Conservation (phyloP, 2,113 vertebrate genomes). For the Podiceps cristatus region DNA sequence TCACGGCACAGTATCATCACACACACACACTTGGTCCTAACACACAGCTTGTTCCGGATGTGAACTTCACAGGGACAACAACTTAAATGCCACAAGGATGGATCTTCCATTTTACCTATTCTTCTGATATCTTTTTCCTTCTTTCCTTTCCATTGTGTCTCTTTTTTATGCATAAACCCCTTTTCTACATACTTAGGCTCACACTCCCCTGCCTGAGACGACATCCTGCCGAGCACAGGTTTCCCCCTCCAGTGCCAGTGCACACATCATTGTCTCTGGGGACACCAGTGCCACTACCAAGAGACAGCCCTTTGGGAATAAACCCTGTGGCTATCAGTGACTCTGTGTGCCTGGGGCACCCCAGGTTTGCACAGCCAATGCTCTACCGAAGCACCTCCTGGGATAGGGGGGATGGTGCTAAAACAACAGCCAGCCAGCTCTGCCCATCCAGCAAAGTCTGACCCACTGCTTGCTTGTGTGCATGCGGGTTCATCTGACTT, state of each 20-base stretch:
- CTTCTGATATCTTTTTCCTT: neutral
- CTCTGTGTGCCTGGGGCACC: neutral
- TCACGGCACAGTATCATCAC: neutral
- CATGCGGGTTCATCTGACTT: neutral
- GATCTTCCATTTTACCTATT: neutral
- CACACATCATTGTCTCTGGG: neutral
- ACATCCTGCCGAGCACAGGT: neutral
- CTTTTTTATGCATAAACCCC: neutral
- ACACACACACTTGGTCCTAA: neutral
- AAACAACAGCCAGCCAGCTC: neutral
- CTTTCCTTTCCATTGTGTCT: neutral
- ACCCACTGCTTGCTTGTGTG: neutral
- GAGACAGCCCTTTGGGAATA: neutral
- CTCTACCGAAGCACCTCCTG: neutral
- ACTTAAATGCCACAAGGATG: neutral
- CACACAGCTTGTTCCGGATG: neutral
- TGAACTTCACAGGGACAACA: neutral
- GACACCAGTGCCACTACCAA: neutral
- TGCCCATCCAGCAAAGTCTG: neutral
- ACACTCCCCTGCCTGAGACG: neutral
- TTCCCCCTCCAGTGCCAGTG: neutral
- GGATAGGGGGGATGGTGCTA: neutral
- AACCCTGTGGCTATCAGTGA: neutral
- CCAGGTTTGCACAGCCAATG: neutral
- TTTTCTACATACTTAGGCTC: neutral